Conservation (phyloP, 2,797 vertebrate genomes). For the Sarcoramphus papa region DNA sequence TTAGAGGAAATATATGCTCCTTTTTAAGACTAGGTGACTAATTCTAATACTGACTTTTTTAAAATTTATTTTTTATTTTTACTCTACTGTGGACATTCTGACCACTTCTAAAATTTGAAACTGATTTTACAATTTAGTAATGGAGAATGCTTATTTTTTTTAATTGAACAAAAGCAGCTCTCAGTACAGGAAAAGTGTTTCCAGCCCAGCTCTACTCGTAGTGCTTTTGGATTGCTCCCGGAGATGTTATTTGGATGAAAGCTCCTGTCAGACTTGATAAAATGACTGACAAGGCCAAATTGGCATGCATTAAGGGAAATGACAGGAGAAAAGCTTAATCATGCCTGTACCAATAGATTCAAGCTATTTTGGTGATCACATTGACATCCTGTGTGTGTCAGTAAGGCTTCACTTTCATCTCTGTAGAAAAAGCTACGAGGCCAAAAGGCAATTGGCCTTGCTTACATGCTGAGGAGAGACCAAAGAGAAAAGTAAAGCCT, state of each 20-base stretch:
- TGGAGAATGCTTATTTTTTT: neutral
- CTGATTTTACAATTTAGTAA: neutral
- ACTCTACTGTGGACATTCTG: neutral
- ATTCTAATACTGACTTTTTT: neutral
- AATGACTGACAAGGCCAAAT: conserved; percentile 44
- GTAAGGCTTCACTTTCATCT: conserved; percentile 26
- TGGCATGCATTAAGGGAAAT: conserved; percentile 40
- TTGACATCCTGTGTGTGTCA: conserved; percentile 42
- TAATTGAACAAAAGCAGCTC: neutral
- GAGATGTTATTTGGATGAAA: conserved; percentile 48
- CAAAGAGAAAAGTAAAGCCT: neutral
- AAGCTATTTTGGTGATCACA: neutral
- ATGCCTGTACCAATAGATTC: conserved; percentile 13
- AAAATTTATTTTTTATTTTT: neutral
- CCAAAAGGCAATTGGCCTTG: conserved; percentile 18
- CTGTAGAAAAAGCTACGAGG: neutral
- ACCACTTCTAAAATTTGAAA: neutral
- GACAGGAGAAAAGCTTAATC: conserved; percentile 48
- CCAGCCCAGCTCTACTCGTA: neutral
- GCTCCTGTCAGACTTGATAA: conserved; percentile 7
- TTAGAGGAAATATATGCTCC: neutral
- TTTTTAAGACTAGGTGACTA: neutral
- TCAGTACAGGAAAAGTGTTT: neutral
- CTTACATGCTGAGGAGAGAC: neutral
- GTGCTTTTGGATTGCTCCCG: neutral